Percentiles rank a stretch among this genome's conserved stretches.
phyloP scores from a whole-genome alignment of 2,888 invertebrate species.

The Hetaerina titia region DNA sequence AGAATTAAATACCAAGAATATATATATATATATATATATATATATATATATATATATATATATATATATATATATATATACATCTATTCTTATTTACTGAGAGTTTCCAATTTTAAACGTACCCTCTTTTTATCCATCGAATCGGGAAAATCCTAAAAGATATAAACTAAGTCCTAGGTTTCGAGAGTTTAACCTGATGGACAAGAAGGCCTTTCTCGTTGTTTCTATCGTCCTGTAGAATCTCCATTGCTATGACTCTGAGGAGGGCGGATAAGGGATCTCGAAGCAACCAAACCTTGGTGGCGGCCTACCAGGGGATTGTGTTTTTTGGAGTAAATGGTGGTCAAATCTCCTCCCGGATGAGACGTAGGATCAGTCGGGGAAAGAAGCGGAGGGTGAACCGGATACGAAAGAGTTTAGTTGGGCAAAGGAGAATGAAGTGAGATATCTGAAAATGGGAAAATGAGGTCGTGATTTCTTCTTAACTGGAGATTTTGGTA shows the following conservation, averaged over 20 bases:
- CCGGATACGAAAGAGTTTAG: not conserved
- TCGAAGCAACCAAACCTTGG: not conserved
- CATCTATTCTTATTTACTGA: not conserved
- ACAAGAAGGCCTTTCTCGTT: not conserved
- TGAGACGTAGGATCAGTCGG: not conserved
- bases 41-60: too few species aligned
- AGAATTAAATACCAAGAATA: too few species aligned
- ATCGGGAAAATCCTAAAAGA: not conserved
- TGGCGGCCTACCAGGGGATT: not conserved
- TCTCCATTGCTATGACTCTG: constrained; percentile 1
- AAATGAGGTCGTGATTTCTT: not conserved
- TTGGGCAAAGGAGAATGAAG: not conserved
- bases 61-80: too few species aligned
- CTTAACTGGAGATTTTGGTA: not conserved
- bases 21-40: too few species aligned
- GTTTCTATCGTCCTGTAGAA: not conserved
- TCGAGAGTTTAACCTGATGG: not conserved
- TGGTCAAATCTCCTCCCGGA: not conserved
- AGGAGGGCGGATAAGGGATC: not conserved
- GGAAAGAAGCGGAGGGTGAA: not conserved
- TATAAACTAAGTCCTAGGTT: not conserved
- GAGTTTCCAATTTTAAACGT: not conserved
- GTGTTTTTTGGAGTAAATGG: not conserved
- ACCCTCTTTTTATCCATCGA: not conserved
- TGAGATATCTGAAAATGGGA: not conserved